Conservation (phyloP, 2,113 vertebrate genomes). For the Myotis yumanensis region DNA sequence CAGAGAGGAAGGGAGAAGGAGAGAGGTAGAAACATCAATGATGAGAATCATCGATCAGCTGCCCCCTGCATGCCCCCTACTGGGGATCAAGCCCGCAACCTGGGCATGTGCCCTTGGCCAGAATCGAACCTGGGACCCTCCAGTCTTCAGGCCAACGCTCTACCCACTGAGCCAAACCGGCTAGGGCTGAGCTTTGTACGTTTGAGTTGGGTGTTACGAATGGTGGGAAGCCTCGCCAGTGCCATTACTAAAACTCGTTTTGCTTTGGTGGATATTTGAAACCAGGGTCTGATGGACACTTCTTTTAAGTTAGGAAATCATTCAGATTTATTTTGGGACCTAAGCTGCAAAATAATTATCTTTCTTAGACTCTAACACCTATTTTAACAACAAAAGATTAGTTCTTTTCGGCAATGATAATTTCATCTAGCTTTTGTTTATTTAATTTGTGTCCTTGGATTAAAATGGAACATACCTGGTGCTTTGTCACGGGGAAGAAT, state of each 20-base stretch:
- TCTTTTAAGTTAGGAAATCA: neutral
- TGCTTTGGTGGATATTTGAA: slow-evolving; percentile 4
- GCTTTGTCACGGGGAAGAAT: neutral
- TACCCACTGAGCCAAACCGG: no score
- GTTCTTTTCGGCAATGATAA: neutral
- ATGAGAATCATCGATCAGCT: no score
- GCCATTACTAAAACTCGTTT: neutral
- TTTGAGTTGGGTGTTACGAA: neutral
- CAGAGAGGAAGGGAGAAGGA: no score
- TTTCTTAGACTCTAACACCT: slow-evolving; percentile 3
- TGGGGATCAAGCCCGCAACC: no score
- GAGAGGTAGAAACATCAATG: no score
- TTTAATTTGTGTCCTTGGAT: neutral
- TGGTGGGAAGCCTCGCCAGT: neutral
- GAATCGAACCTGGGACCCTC: no score
- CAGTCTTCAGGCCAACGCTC: no score
- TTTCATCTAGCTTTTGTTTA: neutral
- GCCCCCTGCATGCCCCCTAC: no score
- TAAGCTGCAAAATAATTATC: neutral
- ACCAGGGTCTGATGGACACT: neutral
- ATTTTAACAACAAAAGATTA: neutral
- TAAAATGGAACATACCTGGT: neutral
- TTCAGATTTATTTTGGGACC: neutral
- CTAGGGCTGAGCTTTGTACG: neutral
- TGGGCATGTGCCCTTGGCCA: no score